Evolutionary conservation across 2,113 vertebrate genomes (phyloP).

Genomic region (Capricornis sumatraensis): DNA sequence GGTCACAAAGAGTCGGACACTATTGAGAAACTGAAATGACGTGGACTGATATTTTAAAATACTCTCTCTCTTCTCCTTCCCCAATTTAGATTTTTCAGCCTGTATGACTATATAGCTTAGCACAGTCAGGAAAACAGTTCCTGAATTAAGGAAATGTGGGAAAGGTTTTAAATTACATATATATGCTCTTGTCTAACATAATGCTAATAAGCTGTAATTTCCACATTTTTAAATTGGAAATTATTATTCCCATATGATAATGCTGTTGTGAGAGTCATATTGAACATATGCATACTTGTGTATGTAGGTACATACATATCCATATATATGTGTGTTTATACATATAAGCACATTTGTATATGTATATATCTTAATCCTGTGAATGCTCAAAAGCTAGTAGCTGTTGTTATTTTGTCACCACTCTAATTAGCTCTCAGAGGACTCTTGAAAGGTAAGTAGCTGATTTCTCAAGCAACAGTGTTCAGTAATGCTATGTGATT

Average conservation of each 20-base stretch:
- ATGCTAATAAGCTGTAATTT: neutral
- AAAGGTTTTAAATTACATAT: neutral
- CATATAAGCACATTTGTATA: neutral
- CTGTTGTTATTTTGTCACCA: neutral
- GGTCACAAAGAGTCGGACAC: neutral
- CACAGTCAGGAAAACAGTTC: neutral
- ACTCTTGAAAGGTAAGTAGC: neutral
- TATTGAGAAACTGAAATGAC: neutral
- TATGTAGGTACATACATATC: too few species aligned
- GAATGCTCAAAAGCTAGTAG: neutral
- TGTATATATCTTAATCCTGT: neutral
- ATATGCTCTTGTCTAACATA: neutral
- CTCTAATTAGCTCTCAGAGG: neutral
- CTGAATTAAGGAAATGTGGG: neutral
- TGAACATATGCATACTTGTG: neutral
- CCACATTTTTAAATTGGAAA: neutral
- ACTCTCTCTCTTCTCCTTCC: neutral
- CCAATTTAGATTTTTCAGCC: neutral
- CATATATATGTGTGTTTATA: neutral
- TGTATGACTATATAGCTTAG: neutral
- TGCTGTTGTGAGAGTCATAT: neutral
- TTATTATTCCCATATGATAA: neutral
- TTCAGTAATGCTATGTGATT: neutral
- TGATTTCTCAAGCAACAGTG: neutral
- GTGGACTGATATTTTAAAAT: neutral